Evolutionary conservation across 2,888 invertebrate species (phyloP), one percentile per base, ranked within the genome.

Genomic region (Sthenelais limicola): DNA sequence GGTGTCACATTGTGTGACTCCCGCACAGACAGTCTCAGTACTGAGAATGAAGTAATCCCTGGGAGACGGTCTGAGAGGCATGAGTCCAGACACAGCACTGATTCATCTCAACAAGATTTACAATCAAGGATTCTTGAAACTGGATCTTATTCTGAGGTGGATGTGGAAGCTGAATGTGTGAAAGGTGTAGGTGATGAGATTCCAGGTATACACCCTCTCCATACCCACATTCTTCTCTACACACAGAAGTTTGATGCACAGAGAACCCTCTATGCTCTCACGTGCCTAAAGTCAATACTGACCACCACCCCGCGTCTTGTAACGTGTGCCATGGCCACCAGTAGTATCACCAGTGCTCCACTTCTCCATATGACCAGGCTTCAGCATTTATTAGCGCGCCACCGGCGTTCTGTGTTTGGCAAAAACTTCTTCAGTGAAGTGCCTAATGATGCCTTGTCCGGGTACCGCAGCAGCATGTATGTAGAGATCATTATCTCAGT

Each of bases 141-240:
- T 21, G 43, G 54, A 15, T 18, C 54, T 12, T 43, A 71, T 32
- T 49, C 62, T 0, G 21, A 49, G 21, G 35, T 47, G 26, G 54
- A 70, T 30, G 9, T 47, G 24, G 73, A 71, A 43, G 58, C 43
- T 35, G 62, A 51, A 68, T 51, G 35, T 43, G 15, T 66, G 35
- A 18, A 9, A 5, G 66, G 5, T 33, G 54, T 24, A 18, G 71
- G 47, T 32, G 48, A 62, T n/a, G 69, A 71, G n/a, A 30, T 49
- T 12, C 67, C 66, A 35, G 82, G 81, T 47, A 90, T 94, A 47
- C 93, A 93, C 85, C 92, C 93, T 32, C 91, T 94, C 73, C 95
- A 95, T 85, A 93, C 94, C 28, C 95, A 78, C 68, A 91, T 96
- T 88, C 90, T 95, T 51, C 89, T 96, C 1, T 95, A 95, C 84